Percentiles rank a stretch among this genome's conserved stretches.
Conservation (phyloP, 2,888 invertebrate genomes). For the Panzeria rudis region DNA sequence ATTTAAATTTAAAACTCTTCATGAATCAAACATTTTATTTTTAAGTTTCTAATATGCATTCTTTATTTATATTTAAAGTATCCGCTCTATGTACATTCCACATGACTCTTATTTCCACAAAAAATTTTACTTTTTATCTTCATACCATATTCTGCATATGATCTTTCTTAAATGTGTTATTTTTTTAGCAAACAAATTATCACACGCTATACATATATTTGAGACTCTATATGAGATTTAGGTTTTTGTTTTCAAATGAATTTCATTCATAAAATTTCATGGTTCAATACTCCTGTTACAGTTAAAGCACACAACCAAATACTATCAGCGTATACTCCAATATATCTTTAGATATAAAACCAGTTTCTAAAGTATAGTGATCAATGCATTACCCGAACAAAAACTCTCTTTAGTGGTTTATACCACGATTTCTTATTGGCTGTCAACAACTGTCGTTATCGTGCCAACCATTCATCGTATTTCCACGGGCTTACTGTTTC, state of each 20-base stretch:
- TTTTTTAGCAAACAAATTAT: not conserved
- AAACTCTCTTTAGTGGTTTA: constrained; percentile 47
- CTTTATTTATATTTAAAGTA: too few relatives aligned
- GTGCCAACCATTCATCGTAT: constrained; percentile 44
- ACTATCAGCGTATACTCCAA: not conserved
- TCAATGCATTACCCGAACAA: constrained; percentile 27
- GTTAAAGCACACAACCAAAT: constrained; percentile 30
- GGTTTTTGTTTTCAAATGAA: constrained; percentile 44
- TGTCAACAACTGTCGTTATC: constrained; percentile 36
- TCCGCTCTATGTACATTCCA: too few relatives aligned
- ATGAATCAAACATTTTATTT: too few relatives aligned
- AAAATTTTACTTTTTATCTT: not conserved
- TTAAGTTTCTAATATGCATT: too few relatives aligned
- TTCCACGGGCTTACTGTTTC: constrained; percentile 4
- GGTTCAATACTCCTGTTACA: constrained; percentile 62
- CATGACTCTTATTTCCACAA: not conserved
- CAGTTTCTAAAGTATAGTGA: constrained; percentile 52
- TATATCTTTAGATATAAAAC: constrained; percentile 23
- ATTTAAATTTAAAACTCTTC: too few relatives aligned
- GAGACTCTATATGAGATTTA: not conserved
- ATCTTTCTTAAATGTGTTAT: not conserved
- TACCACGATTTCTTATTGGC: constrained; percentile 70
- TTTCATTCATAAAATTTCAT: constrained; percentile 73
- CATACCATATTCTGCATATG: not conserved
- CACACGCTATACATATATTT: not conserved